Evolutionary conservation across 1,140 invertebrate genomes (phyloP).

Genomic region (Drosophila yakuba): DNA sequence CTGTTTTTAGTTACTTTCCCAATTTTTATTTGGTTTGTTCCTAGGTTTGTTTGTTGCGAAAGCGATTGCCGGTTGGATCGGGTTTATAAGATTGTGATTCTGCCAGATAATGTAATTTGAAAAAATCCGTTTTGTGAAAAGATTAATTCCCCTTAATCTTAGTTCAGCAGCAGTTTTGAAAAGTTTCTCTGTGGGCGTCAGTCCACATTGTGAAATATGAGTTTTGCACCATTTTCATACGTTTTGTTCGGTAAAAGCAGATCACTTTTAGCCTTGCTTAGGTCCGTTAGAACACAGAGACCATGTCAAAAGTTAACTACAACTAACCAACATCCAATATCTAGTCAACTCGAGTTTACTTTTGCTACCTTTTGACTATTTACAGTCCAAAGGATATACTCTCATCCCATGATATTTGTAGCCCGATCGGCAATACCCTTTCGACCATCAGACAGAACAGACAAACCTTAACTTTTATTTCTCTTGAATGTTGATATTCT

Average conservation of each 20-base stretch:
- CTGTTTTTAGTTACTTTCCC: slow-evolving; percentile 40
- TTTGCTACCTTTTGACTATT: slow-evolving; percentile 35
- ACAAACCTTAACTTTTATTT: slow-evolving; percentile 41
- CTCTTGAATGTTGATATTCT: slow-evolving; percentile 34
- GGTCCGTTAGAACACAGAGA: slow-evolving; percentile 18
- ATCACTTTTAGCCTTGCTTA: not conserved
- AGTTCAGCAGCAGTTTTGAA: slow-evolving; percentile 23
- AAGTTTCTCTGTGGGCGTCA: not conserved
- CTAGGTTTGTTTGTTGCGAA: slow-evolving; percentile 32
- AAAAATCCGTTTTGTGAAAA: slow-evolving; percentile 22
- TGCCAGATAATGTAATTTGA: slow-evolving; percentile 14
- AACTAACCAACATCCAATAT: slow-evolving; percentile 52
- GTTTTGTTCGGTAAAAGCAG: slow-evolving; percentile 18
- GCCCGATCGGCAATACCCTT: slow-evolving; percentile 34
- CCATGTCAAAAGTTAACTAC: slow-evolving; percentile 37
- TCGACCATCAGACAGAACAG: slow-evolving; percentile 30
- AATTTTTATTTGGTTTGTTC: slow-evolving; percentile 19
- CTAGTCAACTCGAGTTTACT: slow-evolving; percentile 65
- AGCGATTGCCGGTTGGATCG: slow-evolving; percentile 10
- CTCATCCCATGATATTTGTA: slow-evolving; percentile 8
- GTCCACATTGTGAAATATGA: no score
- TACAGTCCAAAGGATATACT: slow-evolving; percentile 11
- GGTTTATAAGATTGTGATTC: slow-evolving; percentile 12
- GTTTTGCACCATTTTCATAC: not conserved
- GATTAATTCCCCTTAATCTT: slow-evolving; percentile 27